Conservation (phyloP, 2,888 invertebrate genomes). For the Zelleria hepariella region DNA sequence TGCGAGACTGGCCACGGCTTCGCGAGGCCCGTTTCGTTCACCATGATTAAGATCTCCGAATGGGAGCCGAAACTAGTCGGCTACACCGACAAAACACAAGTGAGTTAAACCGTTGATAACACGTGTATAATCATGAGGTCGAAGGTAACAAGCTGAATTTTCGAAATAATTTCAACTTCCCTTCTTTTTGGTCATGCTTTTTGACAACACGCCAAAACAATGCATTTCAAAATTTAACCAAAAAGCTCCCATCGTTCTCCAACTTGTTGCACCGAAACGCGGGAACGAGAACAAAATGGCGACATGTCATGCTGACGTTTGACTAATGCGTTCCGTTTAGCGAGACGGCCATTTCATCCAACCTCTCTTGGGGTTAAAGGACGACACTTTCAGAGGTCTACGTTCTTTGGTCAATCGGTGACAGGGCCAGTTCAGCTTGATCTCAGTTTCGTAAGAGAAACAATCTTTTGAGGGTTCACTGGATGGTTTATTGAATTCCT, state of each 20-base stretch:
- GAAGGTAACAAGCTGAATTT: too few species aligned
- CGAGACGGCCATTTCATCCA: not conserved
- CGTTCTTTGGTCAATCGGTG: not conserved
- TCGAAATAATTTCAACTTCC: too few species aligned
- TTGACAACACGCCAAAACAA: not conserved
- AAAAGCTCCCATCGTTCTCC: not conserved
- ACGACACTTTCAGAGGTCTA: not conserved
- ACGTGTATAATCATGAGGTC: too few species aligned
- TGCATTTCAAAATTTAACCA: not conserved
- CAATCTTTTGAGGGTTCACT: not conserved
- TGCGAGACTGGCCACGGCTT: too few species aligned
- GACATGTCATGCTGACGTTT: constrained; percentile 20
- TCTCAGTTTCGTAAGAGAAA: not conserved
- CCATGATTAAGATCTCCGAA: too few species aligned
- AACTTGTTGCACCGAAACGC: constrained; percentile 12
- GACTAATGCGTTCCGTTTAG: constrained; percentile 17
- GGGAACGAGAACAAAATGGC: constrained; percentile 18
- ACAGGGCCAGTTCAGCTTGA: not conserved
- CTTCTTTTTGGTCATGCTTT: too few species aligned
- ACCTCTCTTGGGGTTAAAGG: not conserved
- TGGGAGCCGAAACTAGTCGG: too few species aligned
- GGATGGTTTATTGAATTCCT: not conserved
- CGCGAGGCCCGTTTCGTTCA: too few species aligned
- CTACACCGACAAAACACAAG: too few species aligned
- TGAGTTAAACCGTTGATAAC: too few species aligned